These are phyloP conservation scores for Amazona ochrocephala DNA, from an alignment of 2,797 vertebrate species.

Conservation along the genomic window DNA sequence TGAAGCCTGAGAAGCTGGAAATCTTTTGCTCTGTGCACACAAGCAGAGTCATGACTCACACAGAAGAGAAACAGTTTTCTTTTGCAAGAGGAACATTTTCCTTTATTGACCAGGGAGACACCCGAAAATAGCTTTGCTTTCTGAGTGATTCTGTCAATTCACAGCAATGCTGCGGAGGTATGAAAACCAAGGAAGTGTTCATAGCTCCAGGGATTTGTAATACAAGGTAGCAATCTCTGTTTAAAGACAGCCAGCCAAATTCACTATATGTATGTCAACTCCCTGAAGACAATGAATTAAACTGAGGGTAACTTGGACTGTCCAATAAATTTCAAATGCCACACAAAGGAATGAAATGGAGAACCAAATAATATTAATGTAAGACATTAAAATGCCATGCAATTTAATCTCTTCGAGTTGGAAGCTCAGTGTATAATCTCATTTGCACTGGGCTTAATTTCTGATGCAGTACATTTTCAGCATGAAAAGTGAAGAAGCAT, in stretches of 20 bases:
- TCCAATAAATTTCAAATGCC: neutral
- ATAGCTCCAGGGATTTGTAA: neutral
- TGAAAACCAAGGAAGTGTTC: neutral
- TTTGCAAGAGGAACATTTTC: conserved; percentile 51
- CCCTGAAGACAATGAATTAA: neutral
- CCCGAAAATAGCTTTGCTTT: conserved; percentile 16
- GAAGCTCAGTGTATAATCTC: neutral
- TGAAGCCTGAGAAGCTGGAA: conserved; percentile 67
- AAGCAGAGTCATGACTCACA: conserved; percentile 71
- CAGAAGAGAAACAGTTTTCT: conserved; percentile 65
- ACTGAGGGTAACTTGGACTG: neutral
- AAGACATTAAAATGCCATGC: neutral
- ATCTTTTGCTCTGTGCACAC: conserved; percentile 68
- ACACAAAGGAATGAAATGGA: neutral
- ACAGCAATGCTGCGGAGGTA: neutral
- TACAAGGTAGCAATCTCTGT: neutral
- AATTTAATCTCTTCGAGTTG: conserved; percentile 14
- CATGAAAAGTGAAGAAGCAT: neutral
- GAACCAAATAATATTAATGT: neutral
- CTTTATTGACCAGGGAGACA: conserved; percentile 46
- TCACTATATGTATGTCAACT: neutral
- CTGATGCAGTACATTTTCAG: neutral
- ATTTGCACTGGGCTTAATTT: conserved; percentile 20
- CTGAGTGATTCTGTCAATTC: conserved; percentile 7
- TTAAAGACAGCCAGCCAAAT: neutral